Evolutionary conservation across 2,797 vertebrate species (phyloP).

Genomic region (Presbytis comata): DNA sequence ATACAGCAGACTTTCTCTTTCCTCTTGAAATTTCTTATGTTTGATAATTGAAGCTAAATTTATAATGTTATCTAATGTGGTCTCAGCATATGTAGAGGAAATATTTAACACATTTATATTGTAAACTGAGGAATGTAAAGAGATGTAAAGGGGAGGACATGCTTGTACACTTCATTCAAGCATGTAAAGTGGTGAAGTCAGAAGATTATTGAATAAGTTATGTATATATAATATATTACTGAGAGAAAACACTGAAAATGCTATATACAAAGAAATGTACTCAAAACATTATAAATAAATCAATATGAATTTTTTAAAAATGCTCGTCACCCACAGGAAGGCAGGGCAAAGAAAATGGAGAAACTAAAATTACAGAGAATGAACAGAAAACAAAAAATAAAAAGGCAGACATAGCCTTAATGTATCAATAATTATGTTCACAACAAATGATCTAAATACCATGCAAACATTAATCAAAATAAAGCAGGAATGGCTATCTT

Average conservation of each 20-base stretch:
- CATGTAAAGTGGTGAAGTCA: background rate
- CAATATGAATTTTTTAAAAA: background rate
- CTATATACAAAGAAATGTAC: conserved; percentile 6
- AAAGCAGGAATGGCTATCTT: background rate
- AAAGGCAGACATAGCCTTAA: background rate
- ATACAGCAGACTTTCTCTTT: conserved; percentile 13
- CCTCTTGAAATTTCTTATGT: background rate
- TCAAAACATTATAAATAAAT: background rate
- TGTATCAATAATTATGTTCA: background rate
- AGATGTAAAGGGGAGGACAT: background rate
- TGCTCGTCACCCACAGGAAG: background rate
- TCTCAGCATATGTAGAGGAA: background rate
- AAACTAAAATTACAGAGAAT: background rate
- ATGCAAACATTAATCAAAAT: background rate
- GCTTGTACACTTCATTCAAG: conserved; percentile 13
- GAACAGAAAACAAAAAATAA: background rate
- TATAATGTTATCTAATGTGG: conserved; percentile 3
- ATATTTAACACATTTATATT: conserved; percentile 25
- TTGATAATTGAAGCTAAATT: background rate
- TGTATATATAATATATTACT: conserved; percentile 2
- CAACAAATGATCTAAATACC: background rate
- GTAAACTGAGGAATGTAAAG: background rate
- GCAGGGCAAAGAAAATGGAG: background rate
- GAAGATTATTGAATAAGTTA: background rate
- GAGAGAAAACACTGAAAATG: background rate